phyloP scores from a whole-genome alignment of 2,113 vertebrate genomes.

The Ibidorhyncha struthersii region DNA sequence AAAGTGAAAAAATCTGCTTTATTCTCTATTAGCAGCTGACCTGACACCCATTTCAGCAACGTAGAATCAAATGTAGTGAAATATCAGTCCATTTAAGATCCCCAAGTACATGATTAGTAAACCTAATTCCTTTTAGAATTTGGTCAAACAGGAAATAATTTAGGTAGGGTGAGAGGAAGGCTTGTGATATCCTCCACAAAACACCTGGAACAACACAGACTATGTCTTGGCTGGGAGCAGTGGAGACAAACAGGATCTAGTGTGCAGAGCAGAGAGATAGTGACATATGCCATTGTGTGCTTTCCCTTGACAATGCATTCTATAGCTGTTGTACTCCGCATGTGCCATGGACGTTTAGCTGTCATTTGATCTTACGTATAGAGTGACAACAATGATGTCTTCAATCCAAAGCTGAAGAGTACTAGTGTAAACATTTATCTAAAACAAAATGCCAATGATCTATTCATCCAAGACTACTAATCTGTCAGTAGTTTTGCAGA shows the following conservation, averaged over 20 bases:
- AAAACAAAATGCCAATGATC: neutral
- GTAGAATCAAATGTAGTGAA: neutral
- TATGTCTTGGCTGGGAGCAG: neutral
- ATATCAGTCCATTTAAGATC: neutral
- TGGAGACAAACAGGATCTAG: neutral
- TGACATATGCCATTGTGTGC: neutral
- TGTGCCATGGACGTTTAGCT: neutral
- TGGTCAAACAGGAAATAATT: neutral
- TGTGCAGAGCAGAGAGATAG: no score
- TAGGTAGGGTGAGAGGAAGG: neutral
- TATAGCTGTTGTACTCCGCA: neutral
- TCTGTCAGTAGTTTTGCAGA: neutral
- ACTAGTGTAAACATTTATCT: neutral
- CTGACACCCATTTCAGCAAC: neutral
- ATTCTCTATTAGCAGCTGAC: neutral
- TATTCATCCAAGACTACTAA: neutral
- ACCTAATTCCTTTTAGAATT: neutral
- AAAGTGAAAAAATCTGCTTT: neutral
- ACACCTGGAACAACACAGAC: neutral
- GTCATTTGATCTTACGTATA: accelerated
- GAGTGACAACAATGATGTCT: neutral
- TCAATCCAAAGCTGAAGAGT: neutral
- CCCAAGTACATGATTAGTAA: neutral
- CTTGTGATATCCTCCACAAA: neutral
- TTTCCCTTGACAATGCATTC: neutral